Base-by-base conservation (phyloP, 2,113 vertebrate genomes). In the Crypturellus undulatus region DNA sequence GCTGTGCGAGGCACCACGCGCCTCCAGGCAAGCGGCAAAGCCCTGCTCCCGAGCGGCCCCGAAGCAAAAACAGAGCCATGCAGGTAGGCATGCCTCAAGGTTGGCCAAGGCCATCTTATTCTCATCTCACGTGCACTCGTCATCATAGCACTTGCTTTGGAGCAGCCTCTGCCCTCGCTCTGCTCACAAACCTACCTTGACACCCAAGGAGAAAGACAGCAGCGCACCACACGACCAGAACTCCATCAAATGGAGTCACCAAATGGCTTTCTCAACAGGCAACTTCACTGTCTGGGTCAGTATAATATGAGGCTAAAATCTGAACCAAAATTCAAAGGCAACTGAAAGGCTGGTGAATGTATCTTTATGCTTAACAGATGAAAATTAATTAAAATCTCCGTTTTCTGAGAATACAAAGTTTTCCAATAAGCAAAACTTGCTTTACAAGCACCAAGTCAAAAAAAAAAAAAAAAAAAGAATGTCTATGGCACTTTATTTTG, bases 1-100 rank as follows among this genome's bases (percentile, higher is more conserved):
- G 64, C 14, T 0, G 0, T 1, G 1, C 3, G 51, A 32, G 77
- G 90, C 85, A 65, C 72, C 62, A 80, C 60, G 92, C 10, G 0
- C 92, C 96, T 96, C 88, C 56, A 64, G 87, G 92, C 49, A 95
- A 60, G 94, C 76, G 93, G 65, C 72, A 93, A 96, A 96, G 90
- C 4, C 42, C 42, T 1, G 1, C 77, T 81, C 77, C 96, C 94
- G 76, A 96, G 64, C 60, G 54, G 30, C 80, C 69, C 18, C 51
- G 78, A 70, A 82, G 45, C 62, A 92, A 22, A 25, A 60, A 4
- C 7, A 59, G 1, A 0, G 81, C 75, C n/a, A 36, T 42, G 54
- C 0, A 0, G 42, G 69, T 28, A 92, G 70, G 34, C 25, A 38
- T 71, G 78, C 71, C n/a, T 52, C 49, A 69, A 10, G 0, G 6